A percentile compares a stretch with the other conserved stretches of the same genome.
These are phyloP conservation scores for Oscarella lobularis DNA, from an alignment of 37 sponge, comb jelly and placozoan species.

Conservation along the genomic window DNA sequence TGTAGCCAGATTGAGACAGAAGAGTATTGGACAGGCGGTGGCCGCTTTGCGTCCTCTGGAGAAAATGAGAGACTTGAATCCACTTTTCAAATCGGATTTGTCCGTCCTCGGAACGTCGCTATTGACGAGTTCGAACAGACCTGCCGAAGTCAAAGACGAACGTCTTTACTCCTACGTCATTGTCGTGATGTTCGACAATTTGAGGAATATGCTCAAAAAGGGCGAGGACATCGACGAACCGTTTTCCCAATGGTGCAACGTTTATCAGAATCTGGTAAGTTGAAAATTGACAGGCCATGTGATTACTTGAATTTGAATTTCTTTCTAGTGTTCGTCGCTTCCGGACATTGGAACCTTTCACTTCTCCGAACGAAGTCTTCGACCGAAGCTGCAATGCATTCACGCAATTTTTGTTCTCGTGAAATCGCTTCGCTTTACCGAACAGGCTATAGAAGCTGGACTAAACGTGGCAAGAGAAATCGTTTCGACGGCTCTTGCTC, in stretches of 20 bases:
- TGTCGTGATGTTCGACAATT: not conserved
- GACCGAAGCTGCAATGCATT: not conserved
- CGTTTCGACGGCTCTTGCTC: not conserved
- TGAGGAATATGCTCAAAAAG: not conserved
- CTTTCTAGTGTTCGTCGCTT: not conserved
- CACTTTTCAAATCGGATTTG: too few species aligned
- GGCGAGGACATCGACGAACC: not conserved
- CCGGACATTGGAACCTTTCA: not conserved
- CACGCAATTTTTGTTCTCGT: not conserved
- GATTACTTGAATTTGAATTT: not conserved
- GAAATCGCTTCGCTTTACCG: not conserved
- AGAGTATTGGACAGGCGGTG: not conserved
- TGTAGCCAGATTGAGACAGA: not conserved
- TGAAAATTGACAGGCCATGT: not conserved
- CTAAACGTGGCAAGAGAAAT: not conserved
- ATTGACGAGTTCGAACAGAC: not conserved
- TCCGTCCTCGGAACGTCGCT: not conserved
- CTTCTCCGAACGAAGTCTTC: not conserved
- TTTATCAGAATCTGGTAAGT: not conserved
- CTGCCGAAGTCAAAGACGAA: not conserved
- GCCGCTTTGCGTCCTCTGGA: not conserved
- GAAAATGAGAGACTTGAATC: not conserved
- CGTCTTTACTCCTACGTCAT: not conserved
- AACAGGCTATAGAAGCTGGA: not conserved
- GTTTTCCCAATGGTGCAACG: not conserved